Base-by-base conservation (phyloP, 1,140 invertebrate genomes). In the Polypedilum pembai region DNA sequence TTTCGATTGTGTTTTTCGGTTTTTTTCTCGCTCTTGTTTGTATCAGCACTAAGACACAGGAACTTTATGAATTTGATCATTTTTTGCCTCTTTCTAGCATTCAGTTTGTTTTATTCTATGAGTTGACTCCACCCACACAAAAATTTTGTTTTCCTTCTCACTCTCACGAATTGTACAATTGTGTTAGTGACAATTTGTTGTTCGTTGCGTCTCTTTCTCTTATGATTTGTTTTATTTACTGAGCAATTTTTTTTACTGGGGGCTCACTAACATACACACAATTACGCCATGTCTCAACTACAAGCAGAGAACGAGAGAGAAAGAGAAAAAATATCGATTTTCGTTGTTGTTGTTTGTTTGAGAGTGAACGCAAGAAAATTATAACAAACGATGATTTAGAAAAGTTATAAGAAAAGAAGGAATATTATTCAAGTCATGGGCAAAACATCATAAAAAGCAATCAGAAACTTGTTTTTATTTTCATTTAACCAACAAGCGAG, bases 401-500 rank as follows among this genome's bases (percentile, higher is more conserved):
- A n/a, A n/a, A 33, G 24, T 33, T 33, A 33, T 33, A 33, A 33
- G 1, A 33, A 33, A 33, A 33, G 24, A 33, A 33, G 24, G 24
- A 33, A 33, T 33, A 33, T 33, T 18, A 69, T 69, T 69, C 65
- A 69, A 69, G 65, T 69, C 65, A 69, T 69, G 65, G 65, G 17
- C 18, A 69, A 69, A 69, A 69, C 65, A 69, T 69, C 65, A 69
- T 69, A 69, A 69, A 69, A 69, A 69, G 65, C 17, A 69, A 69
- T 69, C 65, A 69, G 20, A 21, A 56, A 69, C 65, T 69, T 69
- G 65, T 69, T 69, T 69, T 69, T 69, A 17, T 69, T 12, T 21
- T 20, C 20, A 20, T 18, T 20, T 33, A 33, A 33, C 24, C 24
- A 33, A 33, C 24, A 33, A 33, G 24, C 24, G 24, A 33, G n/a